phyloP scores from a whole-genome alignment of 2,888 invertebrate species.

The Apamea crenata region DNA sequence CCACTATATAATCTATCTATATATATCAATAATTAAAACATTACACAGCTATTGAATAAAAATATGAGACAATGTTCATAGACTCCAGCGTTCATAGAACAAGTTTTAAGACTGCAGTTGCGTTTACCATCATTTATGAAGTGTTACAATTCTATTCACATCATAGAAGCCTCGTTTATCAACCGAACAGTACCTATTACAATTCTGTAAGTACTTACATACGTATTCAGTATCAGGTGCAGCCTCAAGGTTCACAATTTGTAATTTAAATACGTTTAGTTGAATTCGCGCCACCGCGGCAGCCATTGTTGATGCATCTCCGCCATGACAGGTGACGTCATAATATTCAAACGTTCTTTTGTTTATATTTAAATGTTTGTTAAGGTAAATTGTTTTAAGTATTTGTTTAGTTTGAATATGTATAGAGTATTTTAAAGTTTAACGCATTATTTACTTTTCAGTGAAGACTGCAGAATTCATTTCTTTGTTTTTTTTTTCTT shows the following conservation, averaged over 20 bases:
- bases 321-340: constrained; percentile 56
- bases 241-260: constrained; percentile 77
- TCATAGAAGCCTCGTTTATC: constrained; percentile 36
- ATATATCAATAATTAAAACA: background rate
- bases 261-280: constrained; percentile 79
- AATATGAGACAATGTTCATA: background rate
- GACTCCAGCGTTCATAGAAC: background rate
- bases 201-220: constrained; percentile 38
- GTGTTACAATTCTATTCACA: constrained; percentile 12
- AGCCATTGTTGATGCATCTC: constrained; percentile 58
- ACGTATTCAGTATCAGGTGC: constrained; percentile 66
- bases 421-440: background rate
- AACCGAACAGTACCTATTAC: constrained; percentile 35
- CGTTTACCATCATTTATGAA: constrained; percentile 19
- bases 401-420: constrained; percentile 25
- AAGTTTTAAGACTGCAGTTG: background rate
- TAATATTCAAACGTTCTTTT: constrained; percentile 52
- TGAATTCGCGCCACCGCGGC: constrained; percentile 67
- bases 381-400: constrained; percentile 64
- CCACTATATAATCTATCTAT: too few relatives aligned
- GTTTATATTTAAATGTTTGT: constrained; percentile 54
- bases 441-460: constrained; percentile 1
- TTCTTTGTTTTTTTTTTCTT: background rate
- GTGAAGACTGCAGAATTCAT: background rate
- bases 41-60: background rate